Conservation (phyloP, 2,888 invertebrate species). For the Cantharis rustica region DNA sequence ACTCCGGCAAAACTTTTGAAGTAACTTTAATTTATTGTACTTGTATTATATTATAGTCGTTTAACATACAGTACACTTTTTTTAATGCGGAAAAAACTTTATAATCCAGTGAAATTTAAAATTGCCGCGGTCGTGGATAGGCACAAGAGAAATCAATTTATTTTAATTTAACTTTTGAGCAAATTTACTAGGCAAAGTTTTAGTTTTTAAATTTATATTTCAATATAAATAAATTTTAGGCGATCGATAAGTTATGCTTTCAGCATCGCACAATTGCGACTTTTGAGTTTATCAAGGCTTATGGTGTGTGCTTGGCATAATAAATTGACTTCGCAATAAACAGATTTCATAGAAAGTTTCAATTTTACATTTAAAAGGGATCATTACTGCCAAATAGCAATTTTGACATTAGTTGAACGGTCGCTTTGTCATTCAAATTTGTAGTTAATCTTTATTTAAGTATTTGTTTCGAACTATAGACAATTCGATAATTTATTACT, state of each 20-base stretch:
- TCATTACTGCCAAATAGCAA: background rate
- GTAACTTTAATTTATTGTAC: background rate
- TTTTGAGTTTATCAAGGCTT: background rate
- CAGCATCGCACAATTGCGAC: background rate
- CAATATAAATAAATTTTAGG: background rate
- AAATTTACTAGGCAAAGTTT: background rate
- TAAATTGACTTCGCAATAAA: background rate
- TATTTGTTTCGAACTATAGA: background rate
- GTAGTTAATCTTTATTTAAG: background rate
- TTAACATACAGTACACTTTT: background rate
- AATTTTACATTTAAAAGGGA: background rate
- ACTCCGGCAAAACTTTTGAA: background rate
- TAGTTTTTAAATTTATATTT: background rate
- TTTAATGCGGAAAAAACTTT: background rate
- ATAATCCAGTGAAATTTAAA: background rate
- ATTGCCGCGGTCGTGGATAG: background rate
- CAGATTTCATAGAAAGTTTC: background rate
- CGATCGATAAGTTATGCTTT: background rate
- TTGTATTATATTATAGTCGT: background rate
- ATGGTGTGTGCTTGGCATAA: background rate
- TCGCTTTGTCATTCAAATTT: background rate
- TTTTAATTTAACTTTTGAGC: background rate
- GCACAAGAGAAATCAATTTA: background rate
- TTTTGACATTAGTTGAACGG: background rate
- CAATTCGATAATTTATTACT: background rate